Percentiles rank a stretch among this genome's conserved stretches.
These are phyloP conservation scores for Pelosia muscerda DNA, from an alignment of 2,888 invertebrate species.

Conservation along the genomic window DNA sequence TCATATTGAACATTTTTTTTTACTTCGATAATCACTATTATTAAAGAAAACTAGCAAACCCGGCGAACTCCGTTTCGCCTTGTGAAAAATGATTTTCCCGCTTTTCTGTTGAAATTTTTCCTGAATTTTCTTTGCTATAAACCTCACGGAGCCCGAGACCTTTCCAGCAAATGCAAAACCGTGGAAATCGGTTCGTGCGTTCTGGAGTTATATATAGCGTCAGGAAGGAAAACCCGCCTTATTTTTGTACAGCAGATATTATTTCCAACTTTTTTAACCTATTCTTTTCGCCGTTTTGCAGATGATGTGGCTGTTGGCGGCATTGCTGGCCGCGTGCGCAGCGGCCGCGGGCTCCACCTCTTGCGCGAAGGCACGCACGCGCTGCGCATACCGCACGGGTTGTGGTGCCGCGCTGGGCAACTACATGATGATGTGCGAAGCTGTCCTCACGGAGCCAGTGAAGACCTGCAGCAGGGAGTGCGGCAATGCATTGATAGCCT, in stretches of 20 bases:
- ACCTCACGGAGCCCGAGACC: no score
- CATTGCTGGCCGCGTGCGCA: conserved; percentile 64
- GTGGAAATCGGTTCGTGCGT: no score
- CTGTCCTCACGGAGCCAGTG: conserved; percentile 88
- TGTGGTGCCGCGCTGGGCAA: conserved; percentile 92
- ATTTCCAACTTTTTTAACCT: not conserved
- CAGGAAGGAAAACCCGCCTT: no score
- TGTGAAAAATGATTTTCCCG: no score
- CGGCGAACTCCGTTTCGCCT: no score
- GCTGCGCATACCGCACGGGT: conserved; percentile 91
- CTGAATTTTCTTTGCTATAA: no score
- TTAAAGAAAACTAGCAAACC: no score
- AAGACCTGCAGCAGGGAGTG: conserved; percentile 90
- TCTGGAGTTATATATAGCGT: no score
- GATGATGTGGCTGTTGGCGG: conserved; percentile 79
- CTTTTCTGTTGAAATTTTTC: no score
- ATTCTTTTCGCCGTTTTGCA: conserved; percentile 37
- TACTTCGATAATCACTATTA: no score
- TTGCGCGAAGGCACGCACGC: conserved; percentile 90
- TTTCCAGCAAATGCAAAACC: no score
- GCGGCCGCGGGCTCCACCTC: conserved; percentile 68
- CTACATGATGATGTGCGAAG: conserved; percentile 91
- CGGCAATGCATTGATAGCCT: conserved; percentile 92
- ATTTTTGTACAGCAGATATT: not conserved
- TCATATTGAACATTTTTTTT: no score